Base-by-base conservation (phyloP, 2,113 vertebrate species). In the Corythaixoides concolor region DNA sequence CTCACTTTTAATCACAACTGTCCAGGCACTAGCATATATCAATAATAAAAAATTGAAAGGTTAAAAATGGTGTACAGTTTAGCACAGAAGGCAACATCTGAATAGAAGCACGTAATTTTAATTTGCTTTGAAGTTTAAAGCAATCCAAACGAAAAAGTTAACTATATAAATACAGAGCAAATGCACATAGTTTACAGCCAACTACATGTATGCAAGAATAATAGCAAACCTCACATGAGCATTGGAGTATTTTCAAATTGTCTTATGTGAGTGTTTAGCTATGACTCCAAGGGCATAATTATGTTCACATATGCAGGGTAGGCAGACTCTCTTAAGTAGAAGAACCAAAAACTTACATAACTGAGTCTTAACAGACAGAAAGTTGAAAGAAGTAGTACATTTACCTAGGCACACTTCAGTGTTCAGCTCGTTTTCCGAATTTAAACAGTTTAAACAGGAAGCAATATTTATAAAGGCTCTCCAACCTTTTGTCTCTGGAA, bases 121-220 rank as follows among this genome's bases (percentile, higher is more conserved):
- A 97, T 98, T 94, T 93, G 60, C 92, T 97, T 90, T 90, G 72
- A 96, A 96, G 66, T 97, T 97, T 93, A 97, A 97, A 97, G 97
- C 94, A 97, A 95, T 96, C 88, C 94, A 97, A 97, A 97, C 94
- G 95, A 96, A 96, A 88, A 96, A 90, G 56, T 95, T 91, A 90
- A 87, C 97, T 92, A 89, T 95, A 96, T 97, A 98, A 98, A 98
- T 97, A 98, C 92, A 97, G 96, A 97, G 43, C 91, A 98, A 97
- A 97, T 93, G 97, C 97, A 98, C 91, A 94, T 63, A 94, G 94
- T 98, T 98, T 97, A 98, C 93, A 98, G 97, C 93, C 91, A 97
- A 72, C 69, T 97, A 97, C 89, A 97, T 55, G 76, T 95, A 97
- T 75, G 92, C 72, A 95, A 97, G 90, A 97, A 95, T 73, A 94